phyloP scores from a whole-genome alignment of 2,113 vertebrate species.

The Piliocolobus tephrosceles region DNA sequence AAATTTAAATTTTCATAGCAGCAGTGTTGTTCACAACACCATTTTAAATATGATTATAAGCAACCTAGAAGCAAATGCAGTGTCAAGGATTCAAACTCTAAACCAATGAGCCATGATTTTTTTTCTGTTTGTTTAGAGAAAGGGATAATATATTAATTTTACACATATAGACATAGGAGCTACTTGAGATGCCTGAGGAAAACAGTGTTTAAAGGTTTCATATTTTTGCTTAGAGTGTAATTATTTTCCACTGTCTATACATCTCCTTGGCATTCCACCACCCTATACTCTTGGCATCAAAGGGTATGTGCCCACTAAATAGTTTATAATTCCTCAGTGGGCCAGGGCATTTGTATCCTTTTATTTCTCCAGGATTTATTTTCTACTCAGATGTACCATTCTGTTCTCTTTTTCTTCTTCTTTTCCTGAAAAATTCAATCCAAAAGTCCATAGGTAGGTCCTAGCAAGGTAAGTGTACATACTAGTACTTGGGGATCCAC shows the following conservation, averaged over 20 bases:
- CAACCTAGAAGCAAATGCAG: neutral
- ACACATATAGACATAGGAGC: neutral
- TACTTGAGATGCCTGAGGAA: neutral
- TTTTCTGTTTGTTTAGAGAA: neutral
- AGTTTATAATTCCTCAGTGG: neutral
- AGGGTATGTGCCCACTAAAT: neutral
- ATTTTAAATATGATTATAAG: constrained; percentile 52
- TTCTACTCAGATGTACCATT: neutral
- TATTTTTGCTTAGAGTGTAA: neutral
- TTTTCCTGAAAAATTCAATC: neutral
- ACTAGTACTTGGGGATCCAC: neutral
- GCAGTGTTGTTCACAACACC: neutral
- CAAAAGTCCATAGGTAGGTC: neutral
- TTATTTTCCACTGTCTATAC: neutral
- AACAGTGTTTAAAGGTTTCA: neutral
- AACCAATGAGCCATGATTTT: neutral
- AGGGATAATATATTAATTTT: constrained; percentile 22
- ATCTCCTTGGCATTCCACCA: neutral
- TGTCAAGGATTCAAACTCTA: neutral
- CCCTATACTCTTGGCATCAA: neutral
- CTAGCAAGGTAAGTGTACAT: neutral
- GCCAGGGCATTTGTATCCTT: neutral
- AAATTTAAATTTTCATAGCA: constrained; percentile 53
- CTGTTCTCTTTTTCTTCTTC: neutral
- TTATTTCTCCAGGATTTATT: neutral